Conservation (phyloP, 2,797 vertebrate species). For the Tenualosa thibaudeaui region DNA sequence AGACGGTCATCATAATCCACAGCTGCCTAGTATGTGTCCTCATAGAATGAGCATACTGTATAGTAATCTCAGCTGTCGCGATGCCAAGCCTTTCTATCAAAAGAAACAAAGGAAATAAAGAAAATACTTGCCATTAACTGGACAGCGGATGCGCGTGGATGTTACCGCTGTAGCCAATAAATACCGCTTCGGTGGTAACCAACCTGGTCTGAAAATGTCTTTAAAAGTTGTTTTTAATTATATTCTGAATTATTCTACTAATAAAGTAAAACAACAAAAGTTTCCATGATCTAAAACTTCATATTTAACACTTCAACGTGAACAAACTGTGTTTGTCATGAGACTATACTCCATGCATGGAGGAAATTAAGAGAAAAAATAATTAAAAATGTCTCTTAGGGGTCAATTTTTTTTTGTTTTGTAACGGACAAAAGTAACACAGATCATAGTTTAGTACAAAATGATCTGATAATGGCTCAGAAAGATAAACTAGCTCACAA, state of each 20-base stretch:
- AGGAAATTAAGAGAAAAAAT: not conserved
- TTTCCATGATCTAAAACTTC: too few relatives aligned
- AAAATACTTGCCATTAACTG: not conserved
- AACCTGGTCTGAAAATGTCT: too few relatives aligned
- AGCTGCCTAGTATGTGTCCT: not conserved
- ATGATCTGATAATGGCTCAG: not conserved
- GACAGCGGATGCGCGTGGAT: too few relatives aligned
- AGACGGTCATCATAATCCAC: constrained; percentile 2
- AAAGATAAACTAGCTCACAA: not conserved
- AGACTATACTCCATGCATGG: not conserved
- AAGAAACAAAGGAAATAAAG: not conserved
- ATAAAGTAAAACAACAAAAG: too few relatives aligned
- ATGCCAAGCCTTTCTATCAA: not conserved
- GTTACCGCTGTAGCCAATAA: too few relatives aligned
- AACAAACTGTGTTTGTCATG: not conserved
- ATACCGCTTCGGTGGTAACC: too few relatives aligned
- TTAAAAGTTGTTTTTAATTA: too few relatives aligned
- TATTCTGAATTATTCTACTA: too few relatives aligned
- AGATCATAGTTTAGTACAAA: not conserved
- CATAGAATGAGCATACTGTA: not conserved
- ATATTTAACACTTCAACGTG: too few relatives aligned
- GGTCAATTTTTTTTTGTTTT: not conserved
- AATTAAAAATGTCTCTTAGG: not conserved
- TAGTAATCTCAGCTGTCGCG: not conserved
- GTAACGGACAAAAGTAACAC: not conserved